Conservation (phyloP, 2,113 vertebrate genomes). For the Gymnobelideus leadbeateri region DNA sequence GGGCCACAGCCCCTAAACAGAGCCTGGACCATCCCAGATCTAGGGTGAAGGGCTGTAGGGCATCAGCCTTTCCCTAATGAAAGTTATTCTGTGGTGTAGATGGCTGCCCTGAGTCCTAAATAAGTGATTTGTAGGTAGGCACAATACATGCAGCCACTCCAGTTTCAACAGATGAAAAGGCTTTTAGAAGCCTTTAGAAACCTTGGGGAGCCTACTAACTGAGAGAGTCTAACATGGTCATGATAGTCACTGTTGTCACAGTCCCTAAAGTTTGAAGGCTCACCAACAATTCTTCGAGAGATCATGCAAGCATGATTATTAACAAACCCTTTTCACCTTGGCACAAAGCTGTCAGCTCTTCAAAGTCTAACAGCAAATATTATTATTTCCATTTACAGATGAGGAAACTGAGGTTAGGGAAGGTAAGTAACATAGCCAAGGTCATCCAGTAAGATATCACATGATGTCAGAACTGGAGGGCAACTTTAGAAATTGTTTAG, state of each 20-base stretch:
- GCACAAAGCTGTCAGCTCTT: background rate
- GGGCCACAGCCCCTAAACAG: too few relatives aligned
- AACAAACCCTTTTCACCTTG: background rate
- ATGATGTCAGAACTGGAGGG: background rate
- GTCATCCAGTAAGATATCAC: background rate
- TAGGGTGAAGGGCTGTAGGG: too few relatives aligned
- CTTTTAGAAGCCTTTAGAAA: background rate
- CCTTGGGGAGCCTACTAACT: background rate
- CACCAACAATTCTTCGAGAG: background rate
- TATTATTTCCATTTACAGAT: background rate
- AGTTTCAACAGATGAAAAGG: background rate
- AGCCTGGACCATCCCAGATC: background rate
- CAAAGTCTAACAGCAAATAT: background rate
- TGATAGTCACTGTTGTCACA: background rate
- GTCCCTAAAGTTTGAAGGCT: background rate
- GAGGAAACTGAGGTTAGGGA: background rate
- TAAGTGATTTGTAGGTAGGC: background rate
- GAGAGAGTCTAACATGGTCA: background rate
- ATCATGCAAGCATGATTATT: too few relatives aligned
- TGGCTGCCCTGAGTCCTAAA: background rate
- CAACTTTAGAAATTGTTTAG: background rate
- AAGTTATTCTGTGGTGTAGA: background rate
- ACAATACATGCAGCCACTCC: background rate
- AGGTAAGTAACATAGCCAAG: too few relatives aligned
- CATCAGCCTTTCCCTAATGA: background rate